A percentile compares a stretch with the other conserved stretches of the same genome.
phyloP scores from a whole-genome alignment of 1,140 invertebrate genomes.

The Hylyphantes graminicola region DNA sequence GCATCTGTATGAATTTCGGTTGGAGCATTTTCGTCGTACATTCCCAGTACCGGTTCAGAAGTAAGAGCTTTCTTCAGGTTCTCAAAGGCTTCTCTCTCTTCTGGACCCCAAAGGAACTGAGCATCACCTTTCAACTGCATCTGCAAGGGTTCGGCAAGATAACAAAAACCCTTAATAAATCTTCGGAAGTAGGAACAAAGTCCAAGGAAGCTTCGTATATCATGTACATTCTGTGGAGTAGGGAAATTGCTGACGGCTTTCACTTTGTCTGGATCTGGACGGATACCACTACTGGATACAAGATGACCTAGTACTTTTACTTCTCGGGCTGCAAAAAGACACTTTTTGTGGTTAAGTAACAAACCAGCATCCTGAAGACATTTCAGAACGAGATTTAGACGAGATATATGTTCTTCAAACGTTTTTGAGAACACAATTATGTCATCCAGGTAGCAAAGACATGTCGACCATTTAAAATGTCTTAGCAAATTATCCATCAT shows the following conservation, averaged over 20 bases:
- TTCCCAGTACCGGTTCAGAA: background rate
- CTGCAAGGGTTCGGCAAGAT: background rate
- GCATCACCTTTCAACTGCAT: too few species aligned
- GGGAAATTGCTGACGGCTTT: background rate
- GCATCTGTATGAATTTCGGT: background rate
- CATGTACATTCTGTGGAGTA: conserved; percentile 12
- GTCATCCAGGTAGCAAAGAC: conserved; percentile 68
- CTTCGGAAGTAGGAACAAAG: conserved; percentile 17
- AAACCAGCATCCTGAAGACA: background rate
- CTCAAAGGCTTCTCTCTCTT: too few species aligned
- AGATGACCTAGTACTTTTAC: conserved; percentile 22
- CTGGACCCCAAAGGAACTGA: too few species aligned
- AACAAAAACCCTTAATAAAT: conserved; percentile 28
- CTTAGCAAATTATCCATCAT: conserved; percentile 40
- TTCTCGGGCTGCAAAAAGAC: conserved; percentile 21
- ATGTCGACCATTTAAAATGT: conserved; percentile 35
- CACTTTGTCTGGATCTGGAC: conserved; percentile 5
- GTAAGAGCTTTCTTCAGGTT: background rate
- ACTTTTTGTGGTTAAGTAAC: conserved; percentile 11
- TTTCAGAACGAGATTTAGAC: conserved; percentile 22
- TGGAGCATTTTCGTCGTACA: background rate
- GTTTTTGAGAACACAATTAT: conserved; percentile 47
- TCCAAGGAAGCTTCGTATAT: conserved; percentile 33
- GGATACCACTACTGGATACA: conserved; percentile 5
- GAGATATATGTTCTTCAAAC: conserved; percentile 26